A percentile compares a stretch with the other conserved stretches of the same genome.
Conservation (phyloP, 2,113 vertebrate species). For the Nerophis lumbriciformis region DNA sequence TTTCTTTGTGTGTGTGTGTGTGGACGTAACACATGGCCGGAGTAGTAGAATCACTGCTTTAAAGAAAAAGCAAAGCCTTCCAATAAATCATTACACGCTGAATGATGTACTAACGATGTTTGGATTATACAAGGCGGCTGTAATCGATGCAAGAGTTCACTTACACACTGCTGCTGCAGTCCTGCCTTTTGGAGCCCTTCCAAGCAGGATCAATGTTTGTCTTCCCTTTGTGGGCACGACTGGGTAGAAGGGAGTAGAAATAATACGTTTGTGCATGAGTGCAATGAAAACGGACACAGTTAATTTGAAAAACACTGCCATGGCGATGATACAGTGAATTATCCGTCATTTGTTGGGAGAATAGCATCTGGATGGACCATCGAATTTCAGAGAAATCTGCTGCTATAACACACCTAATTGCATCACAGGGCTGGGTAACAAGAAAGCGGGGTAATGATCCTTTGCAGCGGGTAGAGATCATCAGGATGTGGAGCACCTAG, state of each 20-base stretch:
- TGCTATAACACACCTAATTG: constrained; percentile 33
- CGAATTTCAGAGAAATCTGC: constrained; percentile 6
- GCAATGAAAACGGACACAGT: neutral
- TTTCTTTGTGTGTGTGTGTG: neutral
- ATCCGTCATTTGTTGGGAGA: neutral
- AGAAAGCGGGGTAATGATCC: constrained; percentile 45
- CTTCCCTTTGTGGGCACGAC: constrained; percentile 28
- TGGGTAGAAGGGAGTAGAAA: constrained; percentile 6
- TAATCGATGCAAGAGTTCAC: constrained; percentile 1
- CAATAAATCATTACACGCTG: constrained; percentile 33
- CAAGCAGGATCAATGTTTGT: constrained; percentile 58
- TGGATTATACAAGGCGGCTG: constrained; percentile 39
- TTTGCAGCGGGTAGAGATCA: constrained; percentile 46
- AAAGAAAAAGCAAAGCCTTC: constrained; percentile 7
- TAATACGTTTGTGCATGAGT: neutral
- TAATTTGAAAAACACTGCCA: neutral
- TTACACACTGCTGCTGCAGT: neutral
- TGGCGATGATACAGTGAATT: constrained; percentile 2
- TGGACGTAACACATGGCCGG: neutral
- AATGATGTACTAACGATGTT: constrained; percentile 35
- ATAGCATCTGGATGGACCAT: neutral
- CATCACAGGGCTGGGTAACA: constrained; percentile 34
- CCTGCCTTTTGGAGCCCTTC: constrained; percentile 17
- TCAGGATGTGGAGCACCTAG: constrained; percentile 49
- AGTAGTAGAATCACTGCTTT: constrained; percentile 9